Base-by-base conservation (phyloP, 2,113 vertebrate species). In the Rhabdornis inornatus region DNA sequence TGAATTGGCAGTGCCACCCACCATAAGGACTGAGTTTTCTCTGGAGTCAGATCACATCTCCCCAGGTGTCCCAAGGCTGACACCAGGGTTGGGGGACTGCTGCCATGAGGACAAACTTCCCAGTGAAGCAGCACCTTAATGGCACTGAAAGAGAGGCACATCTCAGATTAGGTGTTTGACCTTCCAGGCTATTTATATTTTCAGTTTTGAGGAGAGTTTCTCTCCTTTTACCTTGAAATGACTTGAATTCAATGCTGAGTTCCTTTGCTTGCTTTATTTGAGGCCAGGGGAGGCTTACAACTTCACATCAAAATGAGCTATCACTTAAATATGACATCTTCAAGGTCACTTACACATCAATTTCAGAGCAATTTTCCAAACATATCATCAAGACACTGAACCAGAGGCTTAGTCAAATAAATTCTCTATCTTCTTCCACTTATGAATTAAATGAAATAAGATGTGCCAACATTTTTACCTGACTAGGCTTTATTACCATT, bases 281-380 rank as follows among this genome's bases (percentile, higher is more conserved):
- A 22, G 47, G 49, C 3, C 44, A n/a, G 12, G 11, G 33, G 28
- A 93, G 20, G 63, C 47, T 95, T 84, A 86, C 20, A 86, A 52
- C 53, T 64, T 92, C 86, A 53, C 66, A 92, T 90, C 56, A 76
- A 79, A 94, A 93, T 82, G 90, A 96, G 49, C 60, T 92, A 89
- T 83, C 49, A 42, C 57, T 89, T 94, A 87, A 94, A 90, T 65
- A 93, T 1, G 3, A 70, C 69, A 89, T 83, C 85, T 93, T 90
- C 95, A 96, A 96, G 93, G 93, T 93, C 96, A 96, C 90, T 95
- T 94, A 92, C 88, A 92, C 88, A 96, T 93, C 72, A 81, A 87
- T 96, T 94, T 68, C 86, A 82, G 65, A 95, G 53, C 39, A 84
- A 95, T 97, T 93, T 96, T 90, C 71, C 69, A 94, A 96, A 94